Evolutionary conservation across 2,888 invertebrate species (phyloP).

Genomic region (Dermolepida albohirtum): DNA sequence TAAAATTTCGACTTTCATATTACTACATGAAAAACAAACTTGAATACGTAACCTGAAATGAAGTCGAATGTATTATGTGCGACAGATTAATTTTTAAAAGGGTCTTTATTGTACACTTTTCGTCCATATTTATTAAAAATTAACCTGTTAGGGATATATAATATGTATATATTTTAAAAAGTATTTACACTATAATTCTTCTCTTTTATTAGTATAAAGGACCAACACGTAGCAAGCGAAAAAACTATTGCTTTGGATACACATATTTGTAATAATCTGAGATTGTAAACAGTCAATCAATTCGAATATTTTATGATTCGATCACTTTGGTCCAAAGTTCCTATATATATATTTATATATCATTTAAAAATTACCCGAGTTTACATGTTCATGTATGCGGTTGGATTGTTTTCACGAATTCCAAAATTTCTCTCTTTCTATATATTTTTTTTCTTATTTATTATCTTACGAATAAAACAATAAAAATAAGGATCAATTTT

Average conservation of each 20-base stretch:
- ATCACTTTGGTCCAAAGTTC: slow-evolving; percentile 64
- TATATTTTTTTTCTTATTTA: no score
- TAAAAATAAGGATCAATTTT: slow-evolving; percentile 45
- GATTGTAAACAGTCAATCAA: slow-evolving; percentile 37
- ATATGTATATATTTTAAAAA: slow-evolving; percentile 47
- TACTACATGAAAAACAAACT: neutral
- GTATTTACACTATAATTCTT: slow-evolving; percentile 45
- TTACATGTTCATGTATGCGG: neutral
- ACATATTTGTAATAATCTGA: slow-evolving; percentile 51
- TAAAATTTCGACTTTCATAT: neutral
- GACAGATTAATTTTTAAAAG: slow-evolving; percentile 26
- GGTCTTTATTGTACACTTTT: slow-evolving; percentile 37
- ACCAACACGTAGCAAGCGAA: slow-evolving; percentile 64
- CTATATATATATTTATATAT: slow-evolving; percentile 57
- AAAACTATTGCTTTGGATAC: slow-evolving; percentile 65
- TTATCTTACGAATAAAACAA: no score
- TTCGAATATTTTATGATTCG: slow-evolving; percentile 43
- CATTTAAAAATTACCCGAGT: slow-evolving; percentile 20
- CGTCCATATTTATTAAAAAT: slow-evolving; percentile 10
- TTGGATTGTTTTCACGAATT: slow-evolving; percentile 3
- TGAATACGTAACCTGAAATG: slow-evolving; percentile 14
- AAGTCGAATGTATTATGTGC: slow-evolving; percentile 15
- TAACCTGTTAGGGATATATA: slow-evolving; percentile 16
- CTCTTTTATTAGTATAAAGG: slow-evolving; percentile 54
- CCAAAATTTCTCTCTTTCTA: slow-evolving; percentile 2